Percentiles rank a stretch among this genome's conserved stretches.
Evolutionary conservation across 2,888 invertebrate genomes (phyloP).

Genomic region (Melieria omissa): DNA sequence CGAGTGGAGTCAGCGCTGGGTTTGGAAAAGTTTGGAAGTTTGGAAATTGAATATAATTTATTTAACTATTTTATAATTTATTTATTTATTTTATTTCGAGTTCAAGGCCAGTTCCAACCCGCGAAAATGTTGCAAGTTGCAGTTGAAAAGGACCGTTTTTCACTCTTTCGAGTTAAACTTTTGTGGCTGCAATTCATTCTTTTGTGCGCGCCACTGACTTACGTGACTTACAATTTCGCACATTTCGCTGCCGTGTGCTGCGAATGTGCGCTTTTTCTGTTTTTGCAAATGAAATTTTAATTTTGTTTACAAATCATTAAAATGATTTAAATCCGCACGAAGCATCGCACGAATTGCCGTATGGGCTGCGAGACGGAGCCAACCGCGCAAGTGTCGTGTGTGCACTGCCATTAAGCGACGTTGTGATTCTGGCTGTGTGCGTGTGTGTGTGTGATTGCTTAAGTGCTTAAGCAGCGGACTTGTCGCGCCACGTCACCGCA

Average conservation of each 20-base stretch:
- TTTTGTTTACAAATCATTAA: conserved; percentile 49
- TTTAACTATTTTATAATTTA: too few species aligned
- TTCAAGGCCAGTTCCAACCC: too few species aligned
- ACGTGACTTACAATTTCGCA: neutral
- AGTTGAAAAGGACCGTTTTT: too few species aligned
- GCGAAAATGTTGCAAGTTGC: too few species aligned
- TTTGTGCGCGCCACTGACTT: too few species aligned
- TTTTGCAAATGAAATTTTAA: conserved; percentile 37
- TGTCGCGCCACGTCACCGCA: conserved; percentile 20
- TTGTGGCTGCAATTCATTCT: too few species aligned
- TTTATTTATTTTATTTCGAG: too few species aligned
- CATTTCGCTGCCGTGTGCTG: neutral
- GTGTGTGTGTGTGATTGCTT: neutral
- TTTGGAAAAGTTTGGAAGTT: too few species aligned
- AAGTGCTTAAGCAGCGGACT: conserved; percentile 27
- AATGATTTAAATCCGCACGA: conserved; percentile 43
- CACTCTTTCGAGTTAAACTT: too few species aligned
- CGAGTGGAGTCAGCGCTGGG: too few species aligned
- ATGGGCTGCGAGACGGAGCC: conserved; percentile 35
- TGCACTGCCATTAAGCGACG: conserved; percentile 9
- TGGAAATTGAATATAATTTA: too few species aligned
- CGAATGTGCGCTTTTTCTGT: conserved; percentile 23
- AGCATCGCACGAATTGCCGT: conserved; percentile 29
- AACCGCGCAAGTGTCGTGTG: conserved; percentile 37
- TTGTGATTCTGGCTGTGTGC: neutral